Conservation (phyloP, 2,797 vertebrate species). For the Micromesistius poutassou region DNA sequence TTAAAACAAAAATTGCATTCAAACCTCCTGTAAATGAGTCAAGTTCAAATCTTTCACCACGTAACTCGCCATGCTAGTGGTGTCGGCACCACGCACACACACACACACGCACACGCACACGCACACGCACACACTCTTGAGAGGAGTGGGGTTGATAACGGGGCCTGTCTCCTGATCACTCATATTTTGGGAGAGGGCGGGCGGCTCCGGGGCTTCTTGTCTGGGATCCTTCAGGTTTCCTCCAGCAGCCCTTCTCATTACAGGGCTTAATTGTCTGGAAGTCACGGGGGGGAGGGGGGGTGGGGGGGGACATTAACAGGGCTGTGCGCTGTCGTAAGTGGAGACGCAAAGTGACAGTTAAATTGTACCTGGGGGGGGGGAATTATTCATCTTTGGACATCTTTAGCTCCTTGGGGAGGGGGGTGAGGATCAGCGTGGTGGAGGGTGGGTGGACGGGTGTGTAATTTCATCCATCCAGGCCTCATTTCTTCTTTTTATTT, state of each 20-base stretch:
- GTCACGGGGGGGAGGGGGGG: slow-evolving; percentile 99
- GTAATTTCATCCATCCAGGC: slow-evolving; percentile 82
- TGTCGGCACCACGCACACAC: slow-evolving; percentile 50
- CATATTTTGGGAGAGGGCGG: slow-evolving; percentile 72
- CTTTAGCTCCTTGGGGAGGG: slow-evolving; percentile 84
- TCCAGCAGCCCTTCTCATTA: slow-evolving; percentile 84
- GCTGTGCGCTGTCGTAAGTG: slow-evolving; percentile 92
- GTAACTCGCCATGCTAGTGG: slow-evolving; percentile 41
- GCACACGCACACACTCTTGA: slow-evolving; percentile 44
- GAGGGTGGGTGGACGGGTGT: slow-evolving; percentile 69
- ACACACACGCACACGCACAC: slow-evolving; percentile 50
- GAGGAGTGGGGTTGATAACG: slow-evolving; percentile 92
- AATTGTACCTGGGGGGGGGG: slow-evolving; percentile 99
- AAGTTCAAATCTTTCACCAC: not conserved
- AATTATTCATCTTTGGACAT: slow-evolving; percentile 99
- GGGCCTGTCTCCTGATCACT: slow-evolving; percentile 84
- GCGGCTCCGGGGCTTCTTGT: slow-evolving; percentile 91
- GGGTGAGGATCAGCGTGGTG: slow-evolving; percentile 37
- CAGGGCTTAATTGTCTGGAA: slow-evolving; percentile 99
- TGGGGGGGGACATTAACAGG: slow-evolving; percentile 95
- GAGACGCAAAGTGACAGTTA: slow-evolving; percentile 99
- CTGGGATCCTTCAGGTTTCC: slow-evolving; percentile 99
- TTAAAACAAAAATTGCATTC: no score
- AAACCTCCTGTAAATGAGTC: not conserved
- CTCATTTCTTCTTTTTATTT: slow-evolving; percentile 26